Conservation (phyloP, 2,888 invertebrate species). For the Timema cristinae region DNA sequence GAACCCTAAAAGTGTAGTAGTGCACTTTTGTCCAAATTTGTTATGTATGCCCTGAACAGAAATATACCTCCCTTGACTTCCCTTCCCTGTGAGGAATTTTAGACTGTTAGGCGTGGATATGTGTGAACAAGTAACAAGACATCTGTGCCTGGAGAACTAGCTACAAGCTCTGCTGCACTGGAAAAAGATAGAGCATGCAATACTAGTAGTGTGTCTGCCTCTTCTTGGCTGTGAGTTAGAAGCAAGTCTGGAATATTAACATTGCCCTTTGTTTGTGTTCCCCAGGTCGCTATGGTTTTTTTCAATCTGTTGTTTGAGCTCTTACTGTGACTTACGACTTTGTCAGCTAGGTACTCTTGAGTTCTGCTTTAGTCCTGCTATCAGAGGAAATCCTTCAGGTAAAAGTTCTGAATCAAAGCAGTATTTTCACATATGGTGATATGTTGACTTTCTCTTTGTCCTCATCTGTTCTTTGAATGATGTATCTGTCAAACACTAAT, state of each 20-base stretch:
- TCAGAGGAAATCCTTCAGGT: neutral
- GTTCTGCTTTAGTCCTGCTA: neutral
- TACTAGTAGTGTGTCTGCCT: neutral
- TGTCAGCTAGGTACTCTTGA: conserved; percentile 4
- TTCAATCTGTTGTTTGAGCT: neutral
- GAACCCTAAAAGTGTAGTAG: conserved; percentile 1
- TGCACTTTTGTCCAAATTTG: neutral
- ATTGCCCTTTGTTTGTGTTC: neutral
- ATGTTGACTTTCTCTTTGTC: too few species aligned
- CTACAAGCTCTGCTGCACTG: neutral
- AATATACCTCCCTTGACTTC: neutral
- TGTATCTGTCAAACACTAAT: neutral
- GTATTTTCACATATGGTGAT: too few species aligned
- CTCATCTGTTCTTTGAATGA: too few species aligned
- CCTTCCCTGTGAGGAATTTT: neutral
- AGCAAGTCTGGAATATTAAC: neutral
- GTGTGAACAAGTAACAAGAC: neutral
- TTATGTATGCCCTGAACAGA: neutral
- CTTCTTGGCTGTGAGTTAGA: conserved; percentile 1
- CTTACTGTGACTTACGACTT: neutral
- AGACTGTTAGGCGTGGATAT: neutral
- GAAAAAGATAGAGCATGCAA: neutral
- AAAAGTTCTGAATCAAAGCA: too few species aligned
- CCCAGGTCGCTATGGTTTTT: neutral
- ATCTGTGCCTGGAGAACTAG: neutral